phyloP scores from a whole-genome alignment of 2,888 invertebrate genomes.

The Ophion slaviceki region DNA sequence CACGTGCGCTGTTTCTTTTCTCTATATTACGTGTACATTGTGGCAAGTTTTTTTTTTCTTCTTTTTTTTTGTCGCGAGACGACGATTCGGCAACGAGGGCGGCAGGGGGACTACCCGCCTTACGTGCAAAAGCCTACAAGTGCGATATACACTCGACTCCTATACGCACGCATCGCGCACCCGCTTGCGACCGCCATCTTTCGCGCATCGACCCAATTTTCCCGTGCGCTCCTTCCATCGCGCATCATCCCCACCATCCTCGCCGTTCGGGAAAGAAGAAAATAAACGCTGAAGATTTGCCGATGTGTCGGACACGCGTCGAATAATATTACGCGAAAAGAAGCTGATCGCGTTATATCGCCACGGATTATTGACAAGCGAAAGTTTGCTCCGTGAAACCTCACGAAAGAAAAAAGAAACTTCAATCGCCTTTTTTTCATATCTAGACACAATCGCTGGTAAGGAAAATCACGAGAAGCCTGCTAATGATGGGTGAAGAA shows the following conservation, averaged over 20 bases:
- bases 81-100: constrained; percentile 23
- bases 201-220: constrained; percentile 81
- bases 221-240: constrained; percentile 68
- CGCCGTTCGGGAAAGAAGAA: constrained; percentile 4
- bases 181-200: constrained; percentile 79
- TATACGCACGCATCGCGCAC: constrained; percentile 65
- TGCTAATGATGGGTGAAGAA: not conserved
- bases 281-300: constrained; percentile 16
- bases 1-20: constrained; percentile 37
- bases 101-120: constrained; percentile 29
- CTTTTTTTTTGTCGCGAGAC: not conserved
- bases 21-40: constrained; percentile 33
- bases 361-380: not conserved
- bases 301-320: constrained; percentile 43
- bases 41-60: constrained; percentile 15
- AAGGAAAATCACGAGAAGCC: not conserved
- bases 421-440: not conserved
- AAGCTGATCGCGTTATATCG: not conserved
- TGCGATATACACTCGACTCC: constrained; percentile 36
- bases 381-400: not conserved
- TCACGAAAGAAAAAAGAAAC: not conserved
- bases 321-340: not conserved
- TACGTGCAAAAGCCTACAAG: constrained; percentile 54
- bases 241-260: constrained; percentile 37
- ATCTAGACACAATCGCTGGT: not conserved